Conservation (phyloP, 2,113 vertebrate genomes). For the Acanthisitta chloris region DNA sequence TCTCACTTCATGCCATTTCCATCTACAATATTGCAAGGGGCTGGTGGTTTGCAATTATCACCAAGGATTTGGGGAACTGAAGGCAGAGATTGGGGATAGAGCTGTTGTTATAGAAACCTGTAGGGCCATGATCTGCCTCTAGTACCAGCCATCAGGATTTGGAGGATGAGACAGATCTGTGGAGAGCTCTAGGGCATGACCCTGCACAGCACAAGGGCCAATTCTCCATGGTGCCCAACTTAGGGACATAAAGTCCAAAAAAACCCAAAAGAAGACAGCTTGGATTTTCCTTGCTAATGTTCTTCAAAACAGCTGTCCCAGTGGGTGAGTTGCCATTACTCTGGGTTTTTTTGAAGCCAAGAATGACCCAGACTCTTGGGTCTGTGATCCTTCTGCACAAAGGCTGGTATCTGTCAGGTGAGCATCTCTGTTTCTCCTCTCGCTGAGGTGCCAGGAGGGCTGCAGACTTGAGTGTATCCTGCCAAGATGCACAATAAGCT, state of each 20-base stretch:
- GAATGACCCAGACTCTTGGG: rapidly evolving
- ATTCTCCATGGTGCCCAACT: neutral
- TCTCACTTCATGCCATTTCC: neutral
- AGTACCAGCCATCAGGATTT: neutral
- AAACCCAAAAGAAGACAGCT: neutral
- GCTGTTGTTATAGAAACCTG: neutral
- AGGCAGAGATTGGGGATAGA: neutral
- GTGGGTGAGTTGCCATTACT: neutral
- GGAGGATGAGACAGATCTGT: neutral
- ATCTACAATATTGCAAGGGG: neutral
- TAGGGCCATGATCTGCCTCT: neutral
- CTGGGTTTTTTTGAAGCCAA: neutral
- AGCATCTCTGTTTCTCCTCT: rapidly evolving
- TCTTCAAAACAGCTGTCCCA: neutral
- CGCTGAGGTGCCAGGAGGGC: neutral
- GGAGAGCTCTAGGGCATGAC: neutral
- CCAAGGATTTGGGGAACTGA: neutral
- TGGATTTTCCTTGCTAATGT: neutral
- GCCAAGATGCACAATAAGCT: neutral
- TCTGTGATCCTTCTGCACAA: neutral
- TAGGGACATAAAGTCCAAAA: neutral
- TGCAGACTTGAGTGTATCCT: neutral
- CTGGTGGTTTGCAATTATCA: neutral
- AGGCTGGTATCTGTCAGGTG: neutral
- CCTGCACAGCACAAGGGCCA: neutral